Evolutionary conservation across 35 echinoderm and acorn worm species (phyloP), one percentile per base, ranked within the genome.

Genomic region (Antedon bifida): DNA sequence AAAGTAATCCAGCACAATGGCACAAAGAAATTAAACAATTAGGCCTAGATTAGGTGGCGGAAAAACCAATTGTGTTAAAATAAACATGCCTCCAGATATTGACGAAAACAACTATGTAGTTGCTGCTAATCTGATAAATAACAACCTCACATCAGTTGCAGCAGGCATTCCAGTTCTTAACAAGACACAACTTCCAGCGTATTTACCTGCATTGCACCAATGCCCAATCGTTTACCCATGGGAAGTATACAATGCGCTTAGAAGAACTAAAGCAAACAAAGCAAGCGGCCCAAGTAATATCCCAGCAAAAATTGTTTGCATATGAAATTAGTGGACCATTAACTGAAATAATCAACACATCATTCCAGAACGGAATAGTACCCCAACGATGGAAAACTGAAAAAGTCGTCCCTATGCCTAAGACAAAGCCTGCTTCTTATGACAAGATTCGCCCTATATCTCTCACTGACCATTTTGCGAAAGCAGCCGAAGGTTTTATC

Each of bases 351-450:
- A 30, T 87, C 2, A 91, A 91, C 75, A 33, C 36, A 39, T 86
- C 89, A 17, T 87, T 77, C 36, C 34, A 74, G 3, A 46, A 86
- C 13, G 82, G 84, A 11, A 75, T 87, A 0, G 80, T 91, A 5
- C 89, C 89, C 21, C 28, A 73, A 23, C 85, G 79, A 33, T 91
- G 89, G 89, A 91, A 91, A 87, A 45, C 75, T 36, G 89, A 85
- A 0, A 87, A 87, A 10, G 85, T 91, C 16, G 75, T 84, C 1
- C 89, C 89, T 3, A 31, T 91, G 1, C 85, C 89, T 11, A 91
- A 91, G 75, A 82, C 78, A n/a, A 30, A 83, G 11, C 89, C 77
- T 28, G 78, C n/a, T n/a, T n/a, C n/a, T n/a, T n/a, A n/a, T n/a
- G n/a, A n/a, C n/a, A n/a, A n/a, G n/a, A n/a, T n/a, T n/a, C n/a